Conservation (phyloP, 2,113 vertebrate species). For the Coregonus clupeaformis region DNA sequence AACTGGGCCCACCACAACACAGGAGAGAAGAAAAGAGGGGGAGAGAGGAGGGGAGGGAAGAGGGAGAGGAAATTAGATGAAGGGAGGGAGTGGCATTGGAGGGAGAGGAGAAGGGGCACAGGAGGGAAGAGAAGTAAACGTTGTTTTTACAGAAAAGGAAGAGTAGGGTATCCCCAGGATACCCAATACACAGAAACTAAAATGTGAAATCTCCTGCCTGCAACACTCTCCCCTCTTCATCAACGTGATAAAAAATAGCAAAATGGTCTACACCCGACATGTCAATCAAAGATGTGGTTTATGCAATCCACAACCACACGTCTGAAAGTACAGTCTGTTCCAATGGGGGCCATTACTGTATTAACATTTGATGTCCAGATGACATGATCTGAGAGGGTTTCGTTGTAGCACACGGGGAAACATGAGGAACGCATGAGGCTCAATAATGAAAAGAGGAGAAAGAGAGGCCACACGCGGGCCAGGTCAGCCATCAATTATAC, state of each 20-base stretch:
- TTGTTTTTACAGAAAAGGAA: not conserved
- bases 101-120: too few species aligned
- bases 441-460: constrained; percentile 56
- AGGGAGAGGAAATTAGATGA: constrained; percentile 2
- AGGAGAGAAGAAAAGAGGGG: constrained; percentile 21
- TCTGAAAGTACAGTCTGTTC: constrained; percentile 15
- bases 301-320: not conserved
- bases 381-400: constrained; percentile 65
- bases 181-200: too few species aligned
- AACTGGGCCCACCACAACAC: constrained; percentile 17
- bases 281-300: constrained; percentile 43
- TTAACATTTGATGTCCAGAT: constrained; percentile 63
- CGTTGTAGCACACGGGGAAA: constrained; percentile 29
- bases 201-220: too few species aligned
- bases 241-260: constrained; percentile 10
- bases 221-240: too few species aligned
- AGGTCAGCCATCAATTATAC: constrained; percentile 58
- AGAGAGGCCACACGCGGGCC: constrained; percentile 27
- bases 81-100: not conserved
- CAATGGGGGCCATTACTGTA: not conserved
- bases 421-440: constrained; percentile 52
- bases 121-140: not conserved
- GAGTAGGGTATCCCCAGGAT: not conserved
- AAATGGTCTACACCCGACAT: constrained; percentile 30
- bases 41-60: constrained; percentile 1